Percentiles rank a stretch among this genome's conserved stretches.
These are phyloP conservation scores for Eulemur coronatus DNA, from an alignment of 2,797 vertebrate species.

Conservation along the genomic window DNA sequence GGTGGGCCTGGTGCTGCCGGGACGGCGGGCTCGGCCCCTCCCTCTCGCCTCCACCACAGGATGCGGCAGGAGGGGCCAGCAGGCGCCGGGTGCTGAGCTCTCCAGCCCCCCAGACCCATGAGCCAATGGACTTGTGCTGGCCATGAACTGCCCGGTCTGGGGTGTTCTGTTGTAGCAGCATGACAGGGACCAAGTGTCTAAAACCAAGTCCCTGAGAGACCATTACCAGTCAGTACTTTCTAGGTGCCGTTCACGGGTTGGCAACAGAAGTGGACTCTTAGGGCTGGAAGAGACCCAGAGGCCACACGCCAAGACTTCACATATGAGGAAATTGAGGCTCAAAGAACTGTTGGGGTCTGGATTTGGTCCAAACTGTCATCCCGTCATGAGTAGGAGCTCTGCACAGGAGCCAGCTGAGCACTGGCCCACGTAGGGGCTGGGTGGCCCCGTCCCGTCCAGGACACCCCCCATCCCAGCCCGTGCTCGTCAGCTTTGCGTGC, in stretches of 20 bases:
- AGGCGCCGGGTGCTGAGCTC: not conserved
- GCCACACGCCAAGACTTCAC: not conserved
- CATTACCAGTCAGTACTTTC: accelerated
- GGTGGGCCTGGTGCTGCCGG: not conserved
- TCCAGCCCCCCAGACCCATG: not conserved
- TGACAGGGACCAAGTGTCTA: too few relatives aligned
- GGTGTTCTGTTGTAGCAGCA: not conserved
- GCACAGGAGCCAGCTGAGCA: accelerated
- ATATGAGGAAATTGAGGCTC: not conserved
- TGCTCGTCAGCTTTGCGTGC: not conserved
- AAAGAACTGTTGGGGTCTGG: not conserved
- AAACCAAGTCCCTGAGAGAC: not conserved
- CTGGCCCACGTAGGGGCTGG: accelerated
- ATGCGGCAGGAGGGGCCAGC: not conserved
- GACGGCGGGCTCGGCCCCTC: accelerated
- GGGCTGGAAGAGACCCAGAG: not conserved
- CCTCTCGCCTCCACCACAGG: not conserved
- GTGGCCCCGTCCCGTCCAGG: not conserved
- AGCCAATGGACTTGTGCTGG: not conserved
- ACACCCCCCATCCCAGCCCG: too few relatives aligned
- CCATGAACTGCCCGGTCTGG: not conserved
- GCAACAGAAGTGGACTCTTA: not conserved
- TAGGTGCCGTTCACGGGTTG: too few relatives aligned
- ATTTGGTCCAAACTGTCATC: not conserved
- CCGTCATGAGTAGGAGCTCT: not conserved